Conservation (phyloP, 2,113 vertebrate species). For the Lathamus discolor region DNA sequence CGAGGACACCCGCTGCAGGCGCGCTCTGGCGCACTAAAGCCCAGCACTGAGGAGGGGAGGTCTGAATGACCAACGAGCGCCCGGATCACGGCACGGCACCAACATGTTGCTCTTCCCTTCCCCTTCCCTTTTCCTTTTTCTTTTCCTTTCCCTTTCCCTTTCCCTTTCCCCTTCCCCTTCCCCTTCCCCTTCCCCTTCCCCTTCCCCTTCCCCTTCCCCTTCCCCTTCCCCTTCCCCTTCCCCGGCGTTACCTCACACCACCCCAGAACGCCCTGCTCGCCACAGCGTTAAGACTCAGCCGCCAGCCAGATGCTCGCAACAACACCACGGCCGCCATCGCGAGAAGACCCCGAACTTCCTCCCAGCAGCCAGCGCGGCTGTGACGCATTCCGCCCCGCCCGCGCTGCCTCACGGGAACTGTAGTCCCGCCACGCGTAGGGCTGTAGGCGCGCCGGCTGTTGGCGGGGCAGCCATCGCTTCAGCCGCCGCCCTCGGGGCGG, state of each 20-base stretch:
- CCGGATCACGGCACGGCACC: not conserved
- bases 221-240: too few species aligned
- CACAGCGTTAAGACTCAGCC: not conserved
- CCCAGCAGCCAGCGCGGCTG: accelerated
- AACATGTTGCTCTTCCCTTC: too few species aligned
- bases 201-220: too few species aligned
- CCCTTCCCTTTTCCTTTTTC: too few species aligned
- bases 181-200: not conserved
- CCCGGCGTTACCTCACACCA: not conserved
- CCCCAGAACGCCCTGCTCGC: not conserved
- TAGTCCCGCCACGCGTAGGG: not conserved
- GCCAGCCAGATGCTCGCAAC: accelerated
- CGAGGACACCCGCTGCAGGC: not conserved
- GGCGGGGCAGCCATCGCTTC: not conserved
- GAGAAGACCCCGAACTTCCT: accelerated
- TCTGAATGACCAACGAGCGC: too few species aligned
- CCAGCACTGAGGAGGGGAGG: not conserved
- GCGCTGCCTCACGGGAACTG: not conserved
- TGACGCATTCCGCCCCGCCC: accelerated
- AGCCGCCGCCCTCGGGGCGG: too few species aligned
- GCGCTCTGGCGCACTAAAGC: too few species aligned
- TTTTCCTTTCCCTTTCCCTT: too few species aligned
- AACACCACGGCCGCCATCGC: accelerated
- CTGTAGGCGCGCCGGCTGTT: accelerated
- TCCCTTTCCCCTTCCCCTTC: not conserved